Base-by-base conservation (phyloP, 2,113 vertebrate species). In the Anhinga rufa region DNA sequence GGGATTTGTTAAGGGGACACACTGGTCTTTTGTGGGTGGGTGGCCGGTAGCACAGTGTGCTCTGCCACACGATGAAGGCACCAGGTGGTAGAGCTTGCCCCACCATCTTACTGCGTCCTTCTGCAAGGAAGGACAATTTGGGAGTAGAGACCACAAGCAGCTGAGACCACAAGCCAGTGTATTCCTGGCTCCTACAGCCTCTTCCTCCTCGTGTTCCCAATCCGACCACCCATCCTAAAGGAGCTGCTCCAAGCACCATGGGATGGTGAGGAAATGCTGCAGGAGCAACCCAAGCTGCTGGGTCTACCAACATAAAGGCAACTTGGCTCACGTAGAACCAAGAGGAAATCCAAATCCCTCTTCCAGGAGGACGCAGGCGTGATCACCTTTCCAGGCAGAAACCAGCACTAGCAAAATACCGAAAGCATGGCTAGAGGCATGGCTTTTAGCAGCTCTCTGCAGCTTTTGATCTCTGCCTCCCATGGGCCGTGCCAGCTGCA, bases 351-450 rank as follows among this genome's bases (percentile, higher is more conserved):
- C 36, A 78, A 57, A 66, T 29, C 34, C 28, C 22, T 81, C 40
- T 68, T 49, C 31, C 49, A 61, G 65, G 15, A 70, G 34, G 20
- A 52, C 15, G 34, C 21, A 48, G 75, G 12, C 3, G 1, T 5
- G 10, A 57, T 7, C 12, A 1, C 49, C 17, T 17, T 18, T 42
- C 36, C 40, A 22, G 34, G 64, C 44, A 77, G 38, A 68, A 25
- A 5, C 4, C 36, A 64, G 26, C 48, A 5, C 17, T 2, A 42
- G 58, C 29, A 6, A 32, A 83, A 78, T 3, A 21, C 32, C 22
- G 13, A 51, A 14, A 42, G 40, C 52, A 5, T 0, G 0, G 34
- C 48, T 29, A 15, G 19, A 65, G 36, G 28, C 2, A 7, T 2
- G 16, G 32, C 32, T 93, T 44, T 66, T 5, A 58, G 54, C 49